Percentiles rank a stretch among this genome's conserved stretches.
These are phyloP conservation scores for Idris sp. DNA, from an alignment of 1,140 invertebrate genomes.

Conservation along the genomic window DNA sequence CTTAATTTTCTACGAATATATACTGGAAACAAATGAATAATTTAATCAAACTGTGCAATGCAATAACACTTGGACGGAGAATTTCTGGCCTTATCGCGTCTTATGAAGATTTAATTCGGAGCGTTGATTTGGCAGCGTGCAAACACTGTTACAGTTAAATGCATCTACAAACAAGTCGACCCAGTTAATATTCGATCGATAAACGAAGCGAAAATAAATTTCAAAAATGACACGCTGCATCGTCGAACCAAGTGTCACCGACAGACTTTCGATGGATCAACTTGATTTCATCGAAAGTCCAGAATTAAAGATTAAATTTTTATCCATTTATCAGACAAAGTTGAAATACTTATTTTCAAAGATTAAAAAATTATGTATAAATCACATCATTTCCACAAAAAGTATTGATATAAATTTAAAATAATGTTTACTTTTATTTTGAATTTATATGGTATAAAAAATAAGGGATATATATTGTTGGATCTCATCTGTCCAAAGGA, in stretches of 20 bases:
- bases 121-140: conserved; percentile 45
- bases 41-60: conserved; percentile 28
- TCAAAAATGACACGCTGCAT: conserved; percentile 24
- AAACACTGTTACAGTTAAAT: conserved; percentile 39
- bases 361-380: no score
- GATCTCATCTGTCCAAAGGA: conserved; percentile 1
- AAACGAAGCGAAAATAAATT: conserved; percentile 46
- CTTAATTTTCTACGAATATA: conserved; percentile 19
- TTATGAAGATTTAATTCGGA: conserved; percentile 56
- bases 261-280: conserved; percentile 1
- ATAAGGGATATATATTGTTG: no score
- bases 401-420: no score
- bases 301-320: background rate
- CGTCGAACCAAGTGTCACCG: background rate
- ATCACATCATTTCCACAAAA: no score
- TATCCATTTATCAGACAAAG: no score
- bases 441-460: no score
- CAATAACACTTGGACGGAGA: conserved; percentile 22
- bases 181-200: conserved; percentile 44
- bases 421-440: no score
- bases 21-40: conserved; percentile 42
- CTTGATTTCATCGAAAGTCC: background rate
- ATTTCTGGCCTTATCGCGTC: conserved; percentile 45
- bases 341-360: no score
- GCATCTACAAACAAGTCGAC: conserved; percentile 27